Evolutionary conservation across 2,113 vertebrate species (phyloP).

Genomic region (Gadus chalcogrammus): DNA sequence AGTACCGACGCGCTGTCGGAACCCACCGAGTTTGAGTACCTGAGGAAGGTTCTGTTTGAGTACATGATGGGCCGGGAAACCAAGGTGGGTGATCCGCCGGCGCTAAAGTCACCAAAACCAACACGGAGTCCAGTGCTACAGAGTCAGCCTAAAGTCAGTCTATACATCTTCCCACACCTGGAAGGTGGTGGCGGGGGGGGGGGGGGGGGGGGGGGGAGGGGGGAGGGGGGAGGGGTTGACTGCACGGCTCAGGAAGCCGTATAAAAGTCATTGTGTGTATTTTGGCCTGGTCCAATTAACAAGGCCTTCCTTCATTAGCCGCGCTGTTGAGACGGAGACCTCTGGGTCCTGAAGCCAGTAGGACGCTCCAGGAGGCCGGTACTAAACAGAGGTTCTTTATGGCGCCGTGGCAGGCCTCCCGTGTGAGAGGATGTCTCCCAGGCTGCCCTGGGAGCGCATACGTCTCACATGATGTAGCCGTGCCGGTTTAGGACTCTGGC

Average conservation of each 20-base stretch:
- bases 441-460: slow-evolving; percentile 44
- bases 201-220: too few species aligned
- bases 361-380: slow-evolving; percentile 47
- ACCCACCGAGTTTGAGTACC: slow-evolving; percentile 93
- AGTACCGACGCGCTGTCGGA: slow-evolving; percentile 74
- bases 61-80: slow-evolving; percentile 99
- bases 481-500: slow-evolving; percentile 53
- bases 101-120: too few species aligned
- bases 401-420: slow-evolving; percentile 48
- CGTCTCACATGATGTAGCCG: slow-evolving; percentile 54
- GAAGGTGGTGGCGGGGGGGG: too few species aligned
- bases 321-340: slow-evolving; percentile 30
- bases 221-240: too few species aligned
- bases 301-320: slow-evolving; percentile 52
- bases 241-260: not conserved
- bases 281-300: slow-evolving; percentile 41
- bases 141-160: not conserved
- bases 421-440: slow-evolving; percentile 57
- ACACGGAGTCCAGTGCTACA: not conserved
- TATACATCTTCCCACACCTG: too few species aligned
- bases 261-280: slow-evolving; percentile 28
- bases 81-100: slow-evolving; percentile 77
- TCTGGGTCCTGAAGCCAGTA: slow-evolving; percentile 61
- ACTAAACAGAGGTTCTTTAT: slow-evolving; percentile 53
- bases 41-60: slow-evolving; percentile 94